Conservation (phyloP, 1,140 invertebrate genomes). For the Radopholus similis region DNA sequence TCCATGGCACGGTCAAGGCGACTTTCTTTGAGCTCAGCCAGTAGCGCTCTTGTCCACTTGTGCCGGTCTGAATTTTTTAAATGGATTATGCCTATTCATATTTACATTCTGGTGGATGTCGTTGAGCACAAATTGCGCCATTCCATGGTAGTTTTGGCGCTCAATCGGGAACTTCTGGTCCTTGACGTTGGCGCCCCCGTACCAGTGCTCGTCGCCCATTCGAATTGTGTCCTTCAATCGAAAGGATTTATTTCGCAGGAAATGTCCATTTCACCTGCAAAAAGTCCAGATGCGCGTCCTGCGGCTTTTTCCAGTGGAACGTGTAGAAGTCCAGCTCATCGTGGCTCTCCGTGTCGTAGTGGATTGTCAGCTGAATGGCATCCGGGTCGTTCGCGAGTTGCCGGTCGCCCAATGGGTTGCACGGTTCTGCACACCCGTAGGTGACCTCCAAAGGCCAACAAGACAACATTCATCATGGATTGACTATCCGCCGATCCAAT, state of each 20-base stretch:
- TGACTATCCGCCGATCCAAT: too few relatives aligned
- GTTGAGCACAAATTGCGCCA: slow-evolving; percentile 18
- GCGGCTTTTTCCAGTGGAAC: slow-evolving; percentile 5
- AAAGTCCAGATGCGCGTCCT: neutral
- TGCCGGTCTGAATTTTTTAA: slow-evolving; percentile 6
- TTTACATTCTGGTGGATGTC: slow-evolving; percentile 18
- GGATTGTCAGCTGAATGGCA: neutral
- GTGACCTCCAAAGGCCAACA: too few relatives aligned
- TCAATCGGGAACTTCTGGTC: slow-evolving; percentile 27
- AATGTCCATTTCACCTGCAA: neutral
- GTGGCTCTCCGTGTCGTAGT: neutral
- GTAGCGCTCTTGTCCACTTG: slow-evolving; percentile 37
- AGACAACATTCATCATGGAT: too few relatives aligned
- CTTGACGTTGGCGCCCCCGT: slow-evolving; percentile 13
- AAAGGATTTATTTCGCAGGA: neutral
- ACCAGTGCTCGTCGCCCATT: slow-evolving; percentile 11
- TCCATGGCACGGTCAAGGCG: slow-evolving; percentile 21
- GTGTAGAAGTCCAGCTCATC: slow-evolving; percentile 3
- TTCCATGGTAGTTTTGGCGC: slow-evolving; percentile 7
- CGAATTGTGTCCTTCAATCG: neutral
- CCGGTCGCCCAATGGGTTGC: too few relatives aligned
- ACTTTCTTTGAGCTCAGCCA: slow-evolving; percentile 35
- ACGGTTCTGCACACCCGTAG: too few relatives aligned
- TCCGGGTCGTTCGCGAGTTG: too few relatives aligned
- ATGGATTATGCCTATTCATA: neutral